Conservation (phyloP, 2,113 vertebrate species). For the Hyperoodon ampullatus region DNA sequence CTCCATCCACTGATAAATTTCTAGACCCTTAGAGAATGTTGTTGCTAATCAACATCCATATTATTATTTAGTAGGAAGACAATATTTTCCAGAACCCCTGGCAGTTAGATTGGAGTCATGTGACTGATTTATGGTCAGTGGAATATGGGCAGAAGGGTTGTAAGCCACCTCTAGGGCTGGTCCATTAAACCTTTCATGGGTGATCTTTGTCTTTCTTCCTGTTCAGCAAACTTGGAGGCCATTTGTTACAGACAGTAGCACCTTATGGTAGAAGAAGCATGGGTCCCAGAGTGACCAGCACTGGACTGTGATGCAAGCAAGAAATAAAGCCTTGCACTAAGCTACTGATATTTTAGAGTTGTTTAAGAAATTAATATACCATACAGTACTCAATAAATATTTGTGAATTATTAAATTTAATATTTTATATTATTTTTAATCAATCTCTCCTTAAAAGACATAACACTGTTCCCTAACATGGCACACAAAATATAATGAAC, state of each 20-base stretch:
- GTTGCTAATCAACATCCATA: not conserved
- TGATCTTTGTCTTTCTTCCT: not conserved
- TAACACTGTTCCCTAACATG: not conserved
- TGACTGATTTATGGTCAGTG: not conserved
- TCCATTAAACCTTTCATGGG: not conserved
- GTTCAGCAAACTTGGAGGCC: not conserved
- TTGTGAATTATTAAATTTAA: not conserved
- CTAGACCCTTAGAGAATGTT: not conserved
- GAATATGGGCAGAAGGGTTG: not conserved
- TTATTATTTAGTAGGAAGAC: not conserved
- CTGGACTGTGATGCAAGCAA: not conserved
- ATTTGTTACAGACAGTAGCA: not conserved
- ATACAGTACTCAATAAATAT: not conserved
- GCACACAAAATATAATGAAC: not conserved
- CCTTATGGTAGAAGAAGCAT: not conserved
- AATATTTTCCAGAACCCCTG: not conserved
- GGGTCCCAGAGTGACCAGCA: not conserved
- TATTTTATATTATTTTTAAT: not conserved
- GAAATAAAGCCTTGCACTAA: not conserved
- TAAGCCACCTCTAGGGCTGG: not conserved
- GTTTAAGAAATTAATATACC: not conserved
- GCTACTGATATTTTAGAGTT: not conserved
- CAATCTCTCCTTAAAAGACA: not conserved
- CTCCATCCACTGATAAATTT: not conserved
- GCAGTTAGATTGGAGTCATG: not conserved